Percentiles rank a stretch among this genome's conserved stretches.
Conservation (phyloP, 2,113 vertebrate genomes). For the Tetrax tetrax region DNA sequence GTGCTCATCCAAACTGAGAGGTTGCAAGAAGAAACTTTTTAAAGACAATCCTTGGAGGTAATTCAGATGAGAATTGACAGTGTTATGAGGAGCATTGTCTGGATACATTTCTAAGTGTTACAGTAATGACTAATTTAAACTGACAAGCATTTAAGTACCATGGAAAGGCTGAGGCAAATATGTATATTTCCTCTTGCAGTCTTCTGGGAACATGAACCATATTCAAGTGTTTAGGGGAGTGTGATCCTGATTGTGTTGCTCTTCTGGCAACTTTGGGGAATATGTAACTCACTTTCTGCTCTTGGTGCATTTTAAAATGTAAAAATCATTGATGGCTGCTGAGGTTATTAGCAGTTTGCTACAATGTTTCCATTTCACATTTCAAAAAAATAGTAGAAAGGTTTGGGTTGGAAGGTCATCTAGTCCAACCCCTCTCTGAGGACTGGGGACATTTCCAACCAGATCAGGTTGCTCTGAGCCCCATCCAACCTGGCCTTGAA, state of each 20-base stretch:
- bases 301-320: neutral
- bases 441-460: too few relatives aligned
- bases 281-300: neutral
- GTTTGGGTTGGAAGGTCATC: neutral
- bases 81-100: neutral
- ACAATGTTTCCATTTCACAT: neutral
- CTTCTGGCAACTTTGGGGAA: neutral
- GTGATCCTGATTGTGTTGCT: neutral
- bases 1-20: neutral
- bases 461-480: too few relatives aligned
- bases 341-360: neutral
- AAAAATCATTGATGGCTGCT: neutral
- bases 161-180: neutral
- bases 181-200: neutral
- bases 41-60: neutral
- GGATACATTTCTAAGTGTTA: neutral
- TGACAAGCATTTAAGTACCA: neutral
- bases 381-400: neutral
- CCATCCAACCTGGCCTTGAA: too few relatives aligned
- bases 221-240: neutral
- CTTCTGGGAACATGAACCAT: neutral
- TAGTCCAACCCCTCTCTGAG: too few relatives aligned
- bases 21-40: neutral
- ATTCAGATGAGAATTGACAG: neutral
- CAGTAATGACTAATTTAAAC: neutral